These are phyloP conservation scores for Eurystomus gularis DNA, from an alignment of 2,113 vertebrate species.

Conservation along the genomic window DNA sequence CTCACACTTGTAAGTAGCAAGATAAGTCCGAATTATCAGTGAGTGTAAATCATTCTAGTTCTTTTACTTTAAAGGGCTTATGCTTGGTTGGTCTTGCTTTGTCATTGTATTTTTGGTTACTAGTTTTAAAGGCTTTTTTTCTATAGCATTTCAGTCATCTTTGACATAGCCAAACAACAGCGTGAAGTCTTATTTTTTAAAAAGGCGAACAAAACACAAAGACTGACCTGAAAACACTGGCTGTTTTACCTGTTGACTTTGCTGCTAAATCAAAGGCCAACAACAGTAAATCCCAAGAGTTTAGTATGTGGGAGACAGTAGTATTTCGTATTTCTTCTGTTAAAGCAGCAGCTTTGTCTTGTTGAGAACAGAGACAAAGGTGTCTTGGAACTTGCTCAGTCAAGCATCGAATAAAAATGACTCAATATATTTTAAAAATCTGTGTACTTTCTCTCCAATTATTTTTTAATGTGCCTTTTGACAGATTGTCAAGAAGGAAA, in stretches of 20 bases:
- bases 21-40: not conserved
- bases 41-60: not conserved
- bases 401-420: conserved; percentile 72
- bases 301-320: not conserved
- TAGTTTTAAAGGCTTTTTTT: not conserved
- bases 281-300: not conserved
- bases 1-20: not conserved
- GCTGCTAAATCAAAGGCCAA: conserved; percentile 33
- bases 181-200: not conserved
- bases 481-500: conserved; percentile 56
- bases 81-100: not conserved
- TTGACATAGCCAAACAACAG: not conserved
- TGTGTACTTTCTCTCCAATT: conserved; percentile 63
- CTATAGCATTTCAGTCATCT: not conserved
- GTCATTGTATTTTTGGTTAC: not conserved
- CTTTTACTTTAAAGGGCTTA: not conserved
- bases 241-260: conserved; percentile 47
- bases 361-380: conserved; percentile 51
- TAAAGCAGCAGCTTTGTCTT: conserved; percentile 17
- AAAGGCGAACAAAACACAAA: not conserved
- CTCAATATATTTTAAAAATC: conserved; percentile 65
- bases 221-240: not conserved
- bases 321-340: conserved; percentile 49
- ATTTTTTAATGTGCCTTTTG: conserved; percentile 73
- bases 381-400: conserved; percentile 54